Conservation (phyloP, 1,140 invertebrate genomes). For the Drosophila nebulosa region DNA sequence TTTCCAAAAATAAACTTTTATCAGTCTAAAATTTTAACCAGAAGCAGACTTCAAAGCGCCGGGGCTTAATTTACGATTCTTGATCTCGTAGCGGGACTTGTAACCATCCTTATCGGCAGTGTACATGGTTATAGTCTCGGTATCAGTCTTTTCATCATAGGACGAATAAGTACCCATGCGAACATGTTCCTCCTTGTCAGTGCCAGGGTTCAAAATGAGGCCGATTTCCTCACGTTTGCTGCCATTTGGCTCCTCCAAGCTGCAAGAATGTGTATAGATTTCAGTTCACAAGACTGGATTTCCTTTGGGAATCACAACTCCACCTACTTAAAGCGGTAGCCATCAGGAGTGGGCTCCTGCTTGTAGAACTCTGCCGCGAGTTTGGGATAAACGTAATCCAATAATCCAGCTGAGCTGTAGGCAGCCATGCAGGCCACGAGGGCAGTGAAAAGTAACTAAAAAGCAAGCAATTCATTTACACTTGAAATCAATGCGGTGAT, state of each 20-base stretch:
- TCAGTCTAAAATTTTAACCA: slow-evolving; percentile 40
- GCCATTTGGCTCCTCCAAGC: slow-evolving; percentile 68
- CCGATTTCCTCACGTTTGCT: slow-evolving; percentile 73
- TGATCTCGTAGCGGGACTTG: slow-evolving; percentile 60
- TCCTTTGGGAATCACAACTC: no score
- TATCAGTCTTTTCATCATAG: slow-evolving; percentile 73
- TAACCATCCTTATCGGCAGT: slow-evolving; percentile 80
- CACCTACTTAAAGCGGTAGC: slow-evolving; percentile 65
- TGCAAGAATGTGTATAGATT: slow-evolving; percentile 11
- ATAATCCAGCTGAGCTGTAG: slow-evolving; percentile 49
- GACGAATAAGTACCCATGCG: slow-evolving; percentile 68
- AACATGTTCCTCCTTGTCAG: slow-evolving; percentile 64
- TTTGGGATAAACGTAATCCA: slow-evolving; percentile 51
- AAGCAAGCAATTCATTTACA: neutral
- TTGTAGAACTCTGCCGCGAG: slow-evolving; percentile 44
- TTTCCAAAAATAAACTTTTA: neutral
- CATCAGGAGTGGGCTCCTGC: slow-evolving; percentile 53
- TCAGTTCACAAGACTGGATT: neutral
- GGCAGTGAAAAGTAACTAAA: slow-evolving; percentile 54
- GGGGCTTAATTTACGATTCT: slow-evolving; percentile 69
- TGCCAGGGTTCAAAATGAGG: slow-evolving; percentile 73
- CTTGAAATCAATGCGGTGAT: slow-evolving; percentile 3
- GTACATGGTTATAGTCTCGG: slow-evolving; percentile 70
- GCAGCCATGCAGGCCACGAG: slow-evolving; percentile 55
- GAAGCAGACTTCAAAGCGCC: slow-evolving; percentile 64